A percentile compares a stretch with the other conserved stretches of the same genome.
Evolutionary conservation across 2,888 invertebrate genomes (phyloP).

Genomic region (Pyrgus malvae): DNA sequence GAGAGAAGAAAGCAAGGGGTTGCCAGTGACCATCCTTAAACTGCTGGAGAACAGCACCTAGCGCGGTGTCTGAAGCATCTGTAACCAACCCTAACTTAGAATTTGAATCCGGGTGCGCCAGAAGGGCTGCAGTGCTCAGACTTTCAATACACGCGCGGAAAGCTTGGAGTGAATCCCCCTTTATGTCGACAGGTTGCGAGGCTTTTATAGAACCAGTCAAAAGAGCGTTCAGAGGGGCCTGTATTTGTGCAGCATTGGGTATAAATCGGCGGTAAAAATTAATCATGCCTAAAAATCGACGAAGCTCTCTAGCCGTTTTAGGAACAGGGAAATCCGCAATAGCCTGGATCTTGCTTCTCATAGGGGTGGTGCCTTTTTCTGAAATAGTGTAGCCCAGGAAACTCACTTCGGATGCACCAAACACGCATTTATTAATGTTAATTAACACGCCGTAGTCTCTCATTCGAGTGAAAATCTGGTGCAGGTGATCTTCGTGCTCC

Average conservation of each 20-base stretch:
- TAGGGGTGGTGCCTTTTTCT: conserved; percentile 40
- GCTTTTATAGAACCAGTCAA: conserved; percentile 39
- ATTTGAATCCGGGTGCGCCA: neutral
- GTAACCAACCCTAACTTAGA: conserved; percentile 6
- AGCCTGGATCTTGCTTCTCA: conserved; percentile 39
- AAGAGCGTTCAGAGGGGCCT: conserved; percentile 43
- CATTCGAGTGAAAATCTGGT: neutral
- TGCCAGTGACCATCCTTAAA: conserved; percentile 35
- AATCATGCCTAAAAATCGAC: conserved; percentile 30
- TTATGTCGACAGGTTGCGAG: conserved; percentile 38
- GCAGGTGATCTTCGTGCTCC: neutral
- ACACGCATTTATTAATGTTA: neutral
- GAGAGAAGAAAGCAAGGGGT: conserved; percentile 52
- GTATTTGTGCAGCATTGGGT: conserved; percentile 33
- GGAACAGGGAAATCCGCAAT: conserved; percentile 29
- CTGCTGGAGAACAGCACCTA: conserved; percentile 3
- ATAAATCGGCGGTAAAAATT: conserved; percentile 30
- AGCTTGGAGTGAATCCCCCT: conserved; percentile 30
- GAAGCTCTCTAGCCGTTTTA: conserved; percentile 38
- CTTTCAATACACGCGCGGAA: conserved; percentile 41
- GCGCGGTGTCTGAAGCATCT: neutral
- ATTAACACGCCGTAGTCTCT: neutral
- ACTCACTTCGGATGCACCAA: conserved; percentile 23
- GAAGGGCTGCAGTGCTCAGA: conserved; percentile 31
- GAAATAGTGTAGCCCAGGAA: conserved; percentile 35